A percentile compares a stretch with the other conserved stretches of the same genome.
Evolutionary conservation across 2,888 invertebrate genomes (phyloP).

Genomic region (Pachycephus smyrnensis): DNA sequence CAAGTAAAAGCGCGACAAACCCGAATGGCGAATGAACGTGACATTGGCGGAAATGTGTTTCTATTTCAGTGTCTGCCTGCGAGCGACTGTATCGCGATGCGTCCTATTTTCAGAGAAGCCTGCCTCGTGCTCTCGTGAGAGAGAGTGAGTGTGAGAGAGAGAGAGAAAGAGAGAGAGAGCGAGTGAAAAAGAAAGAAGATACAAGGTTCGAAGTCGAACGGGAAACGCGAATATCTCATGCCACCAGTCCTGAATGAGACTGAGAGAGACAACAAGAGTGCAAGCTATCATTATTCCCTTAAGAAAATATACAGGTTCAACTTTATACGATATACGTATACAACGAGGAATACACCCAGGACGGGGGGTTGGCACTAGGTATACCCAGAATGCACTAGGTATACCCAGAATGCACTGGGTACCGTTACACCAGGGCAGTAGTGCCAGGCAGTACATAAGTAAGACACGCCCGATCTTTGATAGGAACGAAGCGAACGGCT

Average conservation of each 20-base stretch:
- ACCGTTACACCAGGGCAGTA: background rate
- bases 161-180: conserved; percentile 1
- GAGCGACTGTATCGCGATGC: background rate
- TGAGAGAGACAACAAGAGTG: background rate
- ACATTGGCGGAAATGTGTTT: conserved; percentile 8
- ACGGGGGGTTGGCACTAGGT: background rate
- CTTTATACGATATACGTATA: background rate
- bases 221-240: background rate
- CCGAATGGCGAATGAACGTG: conserved; percentile 1
- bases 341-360: background rate
- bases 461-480: conserved; percentile 1
- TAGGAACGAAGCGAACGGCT: background rate
- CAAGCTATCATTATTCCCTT: background rate
- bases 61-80: background rate
- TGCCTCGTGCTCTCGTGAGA: background rate
- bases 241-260: background rate
- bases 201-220: conserved; percentile 3
- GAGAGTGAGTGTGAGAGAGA: conserved; percentile 13
- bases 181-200: background rate
- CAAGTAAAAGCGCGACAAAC: background rate
- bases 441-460: background rate
- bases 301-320: background rate
- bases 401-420: background rate
- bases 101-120: conserved; percentile 1
- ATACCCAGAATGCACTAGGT: background rate